These are phyloP conservation scores for Cladorhizidae sp. DNA, from an alignment of 37 sponge, comb jelly and placozoan species.

Conservation along the genomic window DNA sequence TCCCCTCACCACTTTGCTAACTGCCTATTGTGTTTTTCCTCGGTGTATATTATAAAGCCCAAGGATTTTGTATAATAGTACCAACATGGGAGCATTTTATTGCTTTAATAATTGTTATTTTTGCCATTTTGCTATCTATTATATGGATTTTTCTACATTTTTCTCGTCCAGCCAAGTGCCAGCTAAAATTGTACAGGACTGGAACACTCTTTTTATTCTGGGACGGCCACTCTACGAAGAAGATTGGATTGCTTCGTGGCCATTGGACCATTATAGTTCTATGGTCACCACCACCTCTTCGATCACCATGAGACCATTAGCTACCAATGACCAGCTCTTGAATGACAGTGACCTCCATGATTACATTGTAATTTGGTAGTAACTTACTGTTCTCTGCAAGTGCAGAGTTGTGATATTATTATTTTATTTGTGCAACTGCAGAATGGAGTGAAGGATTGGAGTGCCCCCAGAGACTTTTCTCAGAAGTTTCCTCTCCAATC, in stretches of 20 bases:
- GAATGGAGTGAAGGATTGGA: conserved; percentile 8
- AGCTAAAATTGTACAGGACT: conserved; percentile 73
- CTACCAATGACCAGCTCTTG: conserved; percentile 17
- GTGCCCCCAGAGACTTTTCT: conserved; percentile 2
- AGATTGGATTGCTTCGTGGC: not conserved
- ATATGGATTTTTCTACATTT: not conserved
- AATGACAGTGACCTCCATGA: conserved; percentile 59
- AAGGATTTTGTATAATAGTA: no score
- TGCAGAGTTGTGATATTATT: not conserved
- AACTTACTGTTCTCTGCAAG: not conserved
- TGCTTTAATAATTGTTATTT: no score
- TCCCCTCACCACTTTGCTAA: no score
- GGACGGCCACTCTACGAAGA: conserved; percentile 73
- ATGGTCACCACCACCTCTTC: conserved; percentile 4
- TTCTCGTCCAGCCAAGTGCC: conserved; percentile 60
- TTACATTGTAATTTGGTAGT: conserved; percentile 50
- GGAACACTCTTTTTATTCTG: conserved; percentile 78
- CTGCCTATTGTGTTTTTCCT: no score
- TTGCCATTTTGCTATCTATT: not conserved
- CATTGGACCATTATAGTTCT: not conserved
- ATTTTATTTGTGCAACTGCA: conserved; percentile 1
- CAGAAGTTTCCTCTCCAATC: conserved; percentile 16
- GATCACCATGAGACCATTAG: not conserved
- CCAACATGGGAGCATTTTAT: no score
- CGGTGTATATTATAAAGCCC: no score